Conservation (phyloP, 2,797 vertebrate species). For the Sandelia bainsii region DNA sequence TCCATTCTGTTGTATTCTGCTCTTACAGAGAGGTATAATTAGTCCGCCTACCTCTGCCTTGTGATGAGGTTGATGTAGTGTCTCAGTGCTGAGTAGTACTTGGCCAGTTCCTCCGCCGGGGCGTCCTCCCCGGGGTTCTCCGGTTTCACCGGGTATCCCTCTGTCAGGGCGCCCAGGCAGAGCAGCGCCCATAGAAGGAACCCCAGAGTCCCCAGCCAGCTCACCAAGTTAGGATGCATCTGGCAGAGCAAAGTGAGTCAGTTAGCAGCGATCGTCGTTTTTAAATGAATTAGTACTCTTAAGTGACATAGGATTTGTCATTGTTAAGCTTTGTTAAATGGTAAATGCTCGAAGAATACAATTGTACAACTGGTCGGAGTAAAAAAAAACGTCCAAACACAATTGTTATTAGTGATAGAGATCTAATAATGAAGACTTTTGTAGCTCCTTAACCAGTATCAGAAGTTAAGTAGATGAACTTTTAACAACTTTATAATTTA, state of each 20-base stretch:
- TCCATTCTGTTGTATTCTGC: not conserved
- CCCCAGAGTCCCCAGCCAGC: conserved; percentile 89
- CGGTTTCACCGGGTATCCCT: conserved; percentile 97
- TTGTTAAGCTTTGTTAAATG: not conserved
- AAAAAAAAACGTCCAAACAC: too few species aligned
- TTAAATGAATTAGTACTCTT: not conserved
- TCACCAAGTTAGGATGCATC: conserved; percentile 91
- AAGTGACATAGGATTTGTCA: not conserved
- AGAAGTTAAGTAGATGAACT: not conserved
- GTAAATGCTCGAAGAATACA: too few species aligned
- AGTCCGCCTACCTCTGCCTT: conserved; percentile 90
- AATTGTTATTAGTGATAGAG: not conserved
- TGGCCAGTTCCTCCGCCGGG: conserved; percentile 95
- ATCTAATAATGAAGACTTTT: conserved; percentile 1
- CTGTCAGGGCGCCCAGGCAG: conserved; percentile 90
- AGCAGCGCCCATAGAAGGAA: conserved; percentile 91
- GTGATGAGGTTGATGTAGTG: conserved; percentile 99
- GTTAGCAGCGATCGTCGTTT: too few species aligned
- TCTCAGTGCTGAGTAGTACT: conserved; percentile 97
- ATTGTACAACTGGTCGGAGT: too few species aligned
- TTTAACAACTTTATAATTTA: not conserved
- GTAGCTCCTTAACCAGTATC: not conserved
- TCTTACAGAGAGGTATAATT: conserved; percentile 9
- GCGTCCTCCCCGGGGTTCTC: conserved; percentile 96
- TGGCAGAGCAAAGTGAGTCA: conserved; percentile 49